Percentiles rank a stretch among this genome's conserved stretches.
Evolutionary conservation across 1,140 invertebrate species (phyloP).

Genomic region (Drosophila tristis): DNA sequence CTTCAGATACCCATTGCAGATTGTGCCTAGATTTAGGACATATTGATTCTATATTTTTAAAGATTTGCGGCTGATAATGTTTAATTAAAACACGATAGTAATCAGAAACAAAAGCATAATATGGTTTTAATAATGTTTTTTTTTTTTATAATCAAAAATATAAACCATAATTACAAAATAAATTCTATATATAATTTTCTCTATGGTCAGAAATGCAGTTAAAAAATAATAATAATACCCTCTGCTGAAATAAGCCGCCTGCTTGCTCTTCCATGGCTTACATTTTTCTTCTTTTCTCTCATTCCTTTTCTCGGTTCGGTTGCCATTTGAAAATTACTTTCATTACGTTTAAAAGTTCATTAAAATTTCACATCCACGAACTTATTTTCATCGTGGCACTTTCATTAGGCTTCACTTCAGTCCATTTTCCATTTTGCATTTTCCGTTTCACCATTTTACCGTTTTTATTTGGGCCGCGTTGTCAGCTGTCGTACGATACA

Average conservation of each 20-base stretch:
- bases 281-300: constrained; percentile 4
- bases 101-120: constrained; percentile 27
- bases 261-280: constrained; percentile 21
- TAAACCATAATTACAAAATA: constrained; percentile 4
- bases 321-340: constrained; percentile 73
- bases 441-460: constrained; percentile 13
- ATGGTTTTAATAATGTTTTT: too few relatives aligned
- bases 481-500: constrained; percentile 22
- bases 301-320: background rate
- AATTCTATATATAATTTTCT: background rate
- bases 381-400: constrained; percentile 5
- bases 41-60: too few relatives aligned
- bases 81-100: too few relatives aligned
- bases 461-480: background rate
- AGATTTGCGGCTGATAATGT: too few relatives aligned
- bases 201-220: too few relatives aligned
- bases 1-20: too few relatives aligned
- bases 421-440: constrained; percentile 10
- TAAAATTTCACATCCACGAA: constrained; percentile 61
- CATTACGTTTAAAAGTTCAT: constrained; percentile 76
- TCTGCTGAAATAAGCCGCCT: constrained; percentile 37
- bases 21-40: too few relatives aligned
- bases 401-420: background rate
- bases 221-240: too few relatives aligned
- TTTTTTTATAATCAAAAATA: too few relatives aligned